Percentiles rank a stretch among this genome's conserved stretches.
Conservation (phyloP, 2,888 invertebrate species). For the Desoria tigrina region DNA sequence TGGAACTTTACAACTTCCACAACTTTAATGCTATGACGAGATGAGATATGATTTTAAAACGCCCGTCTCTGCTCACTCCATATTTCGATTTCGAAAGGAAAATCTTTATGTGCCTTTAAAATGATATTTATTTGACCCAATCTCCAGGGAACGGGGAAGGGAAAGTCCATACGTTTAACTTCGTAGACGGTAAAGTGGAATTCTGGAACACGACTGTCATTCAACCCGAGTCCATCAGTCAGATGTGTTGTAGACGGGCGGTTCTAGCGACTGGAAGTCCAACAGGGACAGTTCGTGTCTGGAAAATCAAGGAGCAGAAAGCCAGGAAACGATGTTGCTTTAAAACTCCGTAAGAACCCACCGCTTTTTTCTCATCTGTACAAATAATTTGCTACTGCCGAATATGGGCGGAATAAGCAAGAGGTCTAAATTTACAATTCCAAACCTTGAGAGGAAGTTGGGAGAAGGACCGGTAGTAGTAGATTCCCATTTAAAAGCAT, state of each 20-base stretch:
- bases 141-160: conserved; percentile 35
- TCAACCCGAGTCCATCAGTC: conserved; percentile 30
- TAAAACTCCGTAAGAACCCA: conserved; percentile 1
- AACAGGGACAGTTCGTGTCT: conserved; percentile 30
- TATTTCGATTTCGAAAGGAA: no score
- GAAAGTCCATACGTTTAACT: conserved; percentile 30
- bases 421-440: no score
- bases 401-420: neutral
- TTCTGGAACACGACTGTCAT: conserved; percentile 27
- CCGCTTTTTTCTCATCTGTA: neutral
- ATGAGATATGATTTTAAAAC: no score
- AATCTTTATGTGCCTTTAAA: no score
- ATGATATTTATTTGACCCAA: no score
- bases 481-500: no score
- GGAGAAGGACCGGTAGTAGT: no score
- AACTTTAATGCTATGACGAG: no score
- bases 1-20: no score
- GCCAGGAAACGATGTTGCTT: conserved; percentile 11
- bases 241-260: conserved; percentile 28
- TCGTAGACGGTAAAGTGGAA: conserved; percentile 9
- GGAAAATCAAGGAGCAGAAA: conserved; percentile 17
- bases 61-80: no score
- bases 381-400: neutral
- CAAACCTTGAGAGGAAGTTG: no score
- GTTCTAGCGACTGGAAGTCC: conserved; percentile 33